Evolutionary conservation across 2,888 invertebrate genomes (phyloP).

Genomic region (Drosophila cognata): DNA sequence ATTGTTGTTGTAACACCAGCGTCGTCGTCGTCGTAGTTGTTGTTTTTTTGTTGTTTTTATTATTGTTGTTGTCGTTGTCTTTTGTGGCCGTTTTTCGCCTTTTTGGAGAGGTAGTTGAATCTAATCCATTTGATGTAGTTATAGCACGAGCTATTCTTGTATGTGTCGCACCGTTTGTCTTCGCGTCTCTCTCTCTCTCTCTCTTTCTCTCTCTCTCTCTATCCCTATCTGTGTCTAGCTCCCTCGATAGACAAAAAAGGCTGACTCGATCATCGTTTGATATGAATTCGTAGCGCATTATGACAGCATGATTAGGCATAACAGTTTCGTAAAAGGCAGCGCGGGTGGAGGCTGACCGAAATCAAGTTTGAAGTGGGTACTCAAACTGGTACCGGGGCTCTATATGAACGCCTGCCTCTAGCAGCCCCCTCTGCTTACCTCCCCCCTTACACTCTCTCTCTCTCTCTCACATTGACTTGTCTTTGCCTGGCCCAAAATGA

Average conservation of each 20-base stretch:
- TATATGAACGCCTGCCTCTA: neutral
- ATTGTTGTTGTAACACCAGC: slow-evolving; percentile 48
- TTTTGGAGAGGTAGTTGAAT: slow-evolving; percentile 80
- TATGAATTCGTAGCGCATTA: slow-evolving; percentile 82
- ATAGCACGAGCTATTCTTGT: slow-evolving; percentile 84
- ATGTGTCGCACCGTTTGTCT: slow-evolving; percentile 65
- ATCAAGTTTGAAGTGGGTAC: slow-evolving; percentile 79
- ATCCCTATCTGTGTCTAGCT: slow-evolving; percentile 9
- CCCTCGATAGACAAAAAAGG: slow-evolving; percentile 62
- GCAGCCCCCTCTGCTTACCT: neutral
- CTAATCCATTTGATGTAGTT: slow-evolving; percentile 83
- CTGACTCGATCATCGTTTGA: slow-evolving; percentile 82
- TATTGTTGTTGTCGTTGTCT: slow-evolving; percentile 58
- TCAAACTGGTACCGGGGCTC: slow-evolving; percentile 25
- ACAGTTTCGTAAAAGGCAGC: slow-evolving; percentile 79
- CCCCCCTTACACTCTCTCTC: neutral
- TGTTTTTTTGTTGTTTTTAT: slow-evolving; percentile 34
- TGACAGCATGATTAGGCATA: slow-evolving; percentile 85
- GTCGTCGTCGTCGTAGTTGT: slow-evolving; percentile 26
- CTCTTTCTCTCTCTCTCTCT: slow-evolving; percentile 4
- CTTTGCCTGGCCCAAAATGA: slow-evolving; percentile 43
- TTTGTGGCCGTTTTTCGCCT: slow-evolving; percentile 77
- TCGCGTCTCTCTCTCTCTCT: slow-evolving; percentile 13
- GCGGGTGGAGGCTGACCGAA: slow-evolving; percentile 73
- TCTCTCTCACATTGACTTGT: neutral